Conservation (phyloP, 1,140 invertebrate genomes). For the Goniozus legneri region DNA sequence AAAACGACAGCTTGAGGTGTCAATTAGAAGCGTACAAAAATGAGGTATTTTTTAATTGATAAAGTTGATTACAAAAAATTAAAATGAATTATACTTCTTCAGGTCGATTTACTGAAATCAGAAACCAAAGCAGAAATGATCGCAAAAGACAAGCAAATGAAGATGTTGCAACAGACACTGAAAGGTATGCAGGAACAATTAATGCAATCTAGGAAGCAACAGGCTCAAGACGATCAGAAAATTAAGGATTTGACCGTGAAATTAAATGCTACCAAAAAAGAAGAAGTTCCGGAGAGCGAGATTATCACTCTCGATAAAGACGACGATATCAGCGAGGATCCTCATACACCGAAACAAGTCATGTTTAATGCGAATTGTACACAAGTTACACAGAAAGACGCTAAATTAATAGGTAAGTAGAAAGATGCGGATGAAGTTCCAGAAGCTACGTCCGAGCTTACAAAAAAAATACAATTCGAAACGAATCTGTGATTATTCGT, state of each 20-base stretch:
- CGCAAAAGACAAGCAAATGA: constrained; percentile 69
- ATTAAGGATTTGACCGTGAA: constrained; percentile 60
- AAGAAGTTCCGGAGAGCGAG: constrained; percentile 43
- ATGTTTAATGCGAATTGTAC: constrained; percentile 30
- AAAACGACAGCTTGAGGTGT: constrained; percentile 86
- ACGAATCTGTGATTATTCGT: neutral
- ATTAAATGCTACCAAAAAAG: constrained; percentile 47
- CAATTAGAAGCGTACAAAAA: constrained; percentile 94
- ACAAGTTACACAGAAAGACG: constrained; percentile 57
- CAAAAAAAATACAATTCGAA: too few species aligned
- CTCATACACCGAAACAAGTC: constrained; percentile 40
- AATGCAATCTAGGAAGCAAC: constrained; percentile 62
- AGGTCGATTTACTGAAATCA: constrained; percentile 63
- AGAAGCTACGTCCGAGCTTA: too few species aligned
- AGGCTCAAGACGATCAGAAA: constrained; percentile 61
- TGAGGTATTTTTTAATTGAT: constrained; percentile 62
- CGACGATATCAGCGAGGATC: constrained; percentile 54
- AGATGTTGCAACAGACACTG: constrained; percentile 71
- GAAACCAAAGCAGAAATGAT: constrained; percentile 68
- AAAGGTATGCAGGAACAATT: constrained; percentile 78
- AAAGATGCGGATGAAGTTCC: too few species aligned
- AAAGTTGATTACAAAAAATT: too few species aligned
- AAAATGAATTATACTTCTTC: too few species aligned
- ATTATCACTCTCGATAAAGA: constrained; percentile 53
- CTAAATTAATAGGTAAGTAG: constrained; percentile 61